Evolutionary conservation across 1,140 invertebrate genomes (phyloP), one percentile per base, ranked within the genome.

Genomic region (Liolophura sinensis): DNA sequence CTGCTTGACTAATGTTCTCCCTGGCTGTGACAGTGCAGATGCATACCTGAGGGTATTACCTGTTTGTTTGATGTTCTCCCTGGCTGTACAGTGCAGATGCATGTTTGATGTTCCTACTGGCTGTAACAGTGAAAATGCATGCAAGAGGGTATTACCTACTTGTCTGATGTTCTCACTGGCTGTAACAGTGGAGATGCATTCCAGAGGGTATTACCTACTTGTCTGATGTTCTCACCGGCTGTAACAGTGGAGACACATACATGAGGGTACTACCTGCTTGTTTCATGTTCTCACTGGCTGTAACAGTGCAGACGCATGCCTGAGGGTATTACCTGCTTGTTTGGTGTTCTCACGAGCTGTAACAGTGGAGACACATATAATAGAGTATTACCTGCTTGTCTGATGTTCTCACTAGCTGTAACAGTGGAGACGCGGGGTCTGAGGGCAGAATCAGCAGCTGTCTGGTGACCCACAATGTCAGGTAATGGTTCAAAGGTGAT

Each of bases 401-500:
- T 40, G 31, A 40, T 40, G 31, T 40, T 40, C 31, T 40, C 31
- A 40, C 31, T 40, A 9, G 31, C 31, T 40, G 31, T 40, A 3
- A 40, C 31, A 40, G 31, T 40, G 31, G 31, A 40, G 31, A 81
- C 79, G n/a, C 74, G 57, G 60, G 79, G 79, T 62, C 78, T 66
- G 18, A 78, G 68, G 27, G 73, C 72, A 24, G 73, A 67, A 9
- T 69, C 68, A 25, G 68, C 48, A 20, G 60, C 14, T 16, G 76
- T 69, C 40, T 71, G 65, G 58, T 78, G 77, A 12, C 74, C 69
- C 15, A 76, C 46, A 48, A 81, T 77, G 59, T 81, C 78, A 56
- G 79, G 79, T 20, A 81, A 61, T 14, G 79, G 78, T 66, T 81
- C 79, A 60, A 81, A 78, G 15, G 71, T 74, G 3, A 81, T 73